Percentiles rank a stretch among this genome's conserved stretches.
These are phyloP conservation scores for Conchocele bisecta DNA, from an alignment of 2,888 invertebrate genomes.

Conservation along the genomic window DNA sequence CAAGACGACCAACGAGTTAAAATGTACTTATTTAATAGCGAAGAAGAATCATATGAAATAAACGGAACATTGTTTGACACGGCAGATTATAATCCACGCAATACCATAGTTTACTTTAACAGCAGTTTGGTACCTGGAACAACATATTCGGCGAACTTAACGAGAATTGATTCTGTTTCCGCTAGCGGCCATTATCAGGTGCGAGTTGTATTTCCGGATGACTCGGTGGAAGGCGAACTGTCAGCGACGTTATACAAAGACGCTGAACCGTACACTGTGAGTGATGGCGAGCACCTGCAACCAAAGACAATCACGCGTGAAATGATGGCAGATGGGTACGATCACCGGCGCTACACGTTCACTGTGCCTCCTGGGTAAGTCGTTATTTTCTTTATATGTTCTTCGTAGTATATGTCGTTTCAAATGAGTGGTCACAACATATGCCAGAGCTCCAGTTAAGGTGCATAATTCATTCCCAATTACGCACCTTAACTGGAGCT, in stretches of 20 bases:
- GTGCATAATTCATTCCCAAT: too few species aligned
- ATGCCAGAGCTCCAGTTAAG: too few species aligned
- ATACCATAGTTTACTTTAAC: conserved; percentile 7
- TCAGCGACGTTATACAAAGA: conserved; percentile 31
- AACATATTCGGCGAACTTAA: conserved; percentile 39
- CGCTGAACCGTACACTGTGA: conserved; percentile 14
- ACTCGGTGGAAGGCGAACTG: conserved; percentile 17
- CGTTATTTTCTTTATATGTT: too few species aligned
- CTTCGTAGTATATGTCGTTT: too few species aligned
- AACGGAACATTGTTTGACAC: conserved; percentile 40
- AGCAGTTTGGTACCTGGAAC: conserved; percentile 5
- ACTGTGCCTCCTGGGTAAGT: conserved; percentile 59
- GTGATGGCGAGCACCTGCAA: conserved; percentile 23
- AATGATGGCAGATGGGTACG: conserved; percentile 32
- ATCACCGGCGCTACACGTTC: conserved; percentile 69
- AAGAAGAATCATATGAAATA: conserved; percentile 24
- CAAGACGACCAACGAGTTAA: conserved; percentile 33
- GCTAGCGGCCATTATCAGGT: conserved; percentile 62
- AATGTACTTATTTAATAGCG: conserved; percentile 50
- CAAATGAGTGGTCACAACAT: too few species aligned
- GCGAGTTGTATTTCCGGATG: conserved; percentile 30
- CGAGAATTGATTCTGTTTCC: conserved; percentile 10
- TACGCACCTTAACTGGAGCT: too few species aligned
- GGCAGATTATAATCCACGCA: conserved; percentile 59
- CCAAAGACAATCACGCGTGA: conserved; percentile 8